Conservation (phyloP, 2,113 vertebrate species). For the Diadophis punctatus region DNA sequence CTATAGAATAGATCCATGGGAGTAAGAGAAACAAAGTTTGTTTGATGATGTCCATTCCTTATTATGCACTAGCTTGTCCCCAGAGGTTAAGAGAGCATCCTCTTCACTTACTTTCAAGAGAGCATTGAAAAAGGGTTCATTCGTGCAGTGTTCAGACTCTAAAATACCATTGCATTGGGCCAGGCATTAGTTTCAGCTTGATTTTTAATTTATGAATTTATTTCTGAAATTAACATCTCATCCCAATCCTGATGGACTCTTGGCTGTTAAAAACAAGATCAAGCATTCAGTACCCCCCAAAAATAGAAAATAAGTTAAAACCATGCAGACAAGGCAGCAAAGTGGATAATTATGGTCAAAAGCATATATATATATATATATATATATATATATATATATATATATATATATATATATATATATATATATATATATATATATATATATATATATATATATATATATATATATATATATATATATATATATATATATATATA, state of each 20-base stretch:
- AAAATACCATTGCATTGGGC: background rate
- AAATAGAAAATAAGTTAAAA: background rate
- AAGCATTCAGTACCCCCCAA: background rate
- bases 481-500: too few relatives aligned
- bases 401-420: too few relatives aligned
- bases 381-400: too few relatives aligned
- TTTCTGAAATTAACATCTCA: background rate
- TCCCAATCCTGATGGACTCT: background rate
- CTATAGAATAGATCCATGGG: too few relatives aligned
- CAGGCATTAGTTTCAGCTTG: background rate
- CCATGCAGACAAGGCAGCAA: background rate
- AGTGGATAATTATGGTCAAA: background rate
- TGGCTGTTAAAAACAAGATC: background rate
- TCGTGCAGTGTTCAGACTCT: background rate
- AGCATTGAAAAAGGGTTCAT: background rate
- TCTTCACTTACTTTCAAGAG: background rate
- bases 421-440: too few relatives aligned
- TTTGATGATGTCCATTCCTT: background rate
- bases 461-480: too few relatives aligned
- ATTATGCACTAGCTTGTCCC: background rate
- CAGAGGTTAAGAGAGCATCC: background rate
- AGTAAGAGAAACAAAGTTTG: background rate
- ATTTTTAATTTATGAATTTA: background rate
- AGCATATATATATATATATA: too few relatives aligned
- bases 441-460: too few relatives aligned